Base-by-base conservation (phyloP, 2,888 invertebrate genomes). In the Alloplasta piceator region DNA sequence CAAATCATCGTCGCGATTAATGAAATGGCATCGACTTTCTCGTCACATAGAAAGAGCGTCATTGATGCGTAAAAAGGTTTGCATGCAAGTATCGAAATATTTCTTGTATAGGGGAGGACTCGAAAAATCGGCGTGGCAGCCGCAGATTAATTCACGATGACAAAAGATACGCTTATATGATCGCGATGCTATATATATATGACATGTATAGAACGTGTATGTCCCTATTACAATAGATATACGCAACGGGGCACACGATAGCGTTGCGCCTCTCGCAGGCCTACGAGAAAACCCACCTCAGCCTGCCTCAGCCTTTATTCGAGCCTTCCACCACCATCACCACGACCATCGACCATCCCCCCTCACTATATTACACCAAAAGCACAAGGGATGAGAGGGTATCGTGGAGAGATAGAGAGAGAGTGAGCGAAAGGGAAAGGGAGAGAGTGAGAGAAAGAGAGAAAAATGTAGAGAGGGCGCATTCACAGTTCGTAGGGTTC, bases 81-180 rank as follows among this genome's bases (percentile, higher is more conserved):
- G 60, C 14, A 64, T 26, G 63, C 26, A 50, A 61, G 43, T 43
- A 68, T 60, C 5, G 46, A 36, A 68, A 68, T 4, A 72, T 61
- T 72, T 52, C 4, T 12, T 56, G 4, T 10, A 43, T 46, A 50
- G 63, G 74, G 68, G 60, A 39, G 14, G 12, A 39, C 58, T 46
- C 52, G 68, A 50, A 10, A 68, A 74, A 74, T 64, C 43, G 56
- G 3, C 43, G 46, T 64, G 56, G 82, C 80, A 81, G 85, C 84
- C 83, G 83, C 80, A 84, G 87, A 89, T 88, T 88, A 89, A 89
- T 89, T 85, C 84, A 52, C 82, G 80, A 86, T 85, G 87, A 89
- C 87, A 86, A 81, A 74, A 74, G 75, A 67, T 78, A 6, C 10
- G 10, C 75, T 36, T 46, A 56, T 78, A 73, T 74, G 41, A 61